Base-by-base conservation (phyloP, 2,888 invertebrate species). In the Lottia gigantea region DNA sequence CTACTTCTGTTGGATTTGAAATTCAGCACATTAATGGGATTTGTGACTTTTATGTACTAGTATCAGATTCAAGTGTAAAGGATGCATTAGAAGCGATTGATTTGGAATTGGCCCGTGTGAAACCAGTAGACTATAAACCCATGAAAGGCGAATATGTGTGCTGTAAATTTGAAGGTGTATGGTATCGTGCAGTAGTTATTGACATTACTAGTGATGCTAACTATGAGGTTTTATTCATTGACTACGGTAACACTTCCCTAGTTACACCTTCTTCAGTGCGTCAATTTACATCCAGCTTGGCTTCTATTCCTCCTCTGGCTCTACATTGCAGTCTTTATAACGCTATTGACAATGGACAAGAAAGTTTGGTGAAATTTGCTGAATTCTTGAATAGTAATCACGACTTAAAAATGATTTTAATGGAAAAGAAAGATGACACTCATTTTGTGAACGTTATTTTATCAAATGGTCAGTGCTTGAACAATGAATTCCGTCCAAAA, bases 221-320 rank as follows among this genome's bases (percentile, higher is more conserved):
- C 6, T 78, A 73, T 47, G 67, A 68, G 2, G 74, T 82, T 7
- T 68, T 64, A n/a, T 86, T 82, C 72, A 70, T 86, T n/a, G 87
- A 87, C 76, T 86, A 82, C 75, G 85, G 86, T 0, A 87, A 87
- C 74, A 66, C 65, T 11, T 83, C 84, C 55, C 62, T 61, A 40
- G 76, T 76, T 1, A 55, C 67, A 0, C 71, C 76, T n/a, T 55
- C 63, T 11, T 65, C 64, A 47, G 69, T 86, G 46, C 75, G 79
- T 25, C 75, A 76, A 40, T 71, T 80, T 11, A 67, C 65, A 7
- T 23, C 71, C 12, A 15, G 71, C 4, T 76, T 75, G 68, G 63
- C 45, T 26, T 62, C 62, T 0, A n/a, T 83, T 23, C 76, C 83
- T 19, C 74, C 76, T 0, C 82, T 82, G 68, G 82, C 80, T n/a